Base-by-base conservation (phyloP, 1,140 invertebrate genomes). In the Bemisia tabaci region DNA sequence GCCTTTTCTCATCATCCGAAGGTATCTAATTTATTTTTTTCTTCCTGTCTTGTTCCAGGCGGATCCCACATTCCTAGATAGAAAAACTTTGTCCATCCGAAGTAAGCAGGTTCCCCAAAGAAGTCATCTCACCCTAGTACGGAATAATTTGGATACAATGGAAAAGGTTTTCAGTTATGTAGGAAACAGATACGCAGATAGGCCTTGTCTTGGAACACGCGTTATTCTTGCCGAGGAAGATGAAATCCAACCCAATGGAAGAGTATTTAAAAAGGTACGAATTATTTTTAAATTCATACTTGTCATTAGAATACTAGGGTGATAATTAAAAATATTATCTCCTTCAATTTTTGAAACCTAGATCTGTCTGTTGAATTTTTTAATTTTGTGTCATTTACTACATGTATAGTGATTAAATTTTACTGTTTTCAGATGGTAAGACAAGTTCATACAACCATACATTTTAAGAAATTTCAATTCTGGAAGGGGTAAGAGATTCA, bases 171-270 rank as follows among this genome's bases (percentile, higher is more conserved):
- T 97, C 69, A 81, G 84, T 12, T 89, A 88, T 76, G 87, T 91
- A 22, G 82, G 84, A 2, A 83, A 85, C 67, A 82, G 84, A 62
- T 89, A 93, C 78, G 80, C 81, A 0, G 80, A 85, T 11, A 87
- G 87, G 71, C 83, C 79, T 33, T 96, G 92, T 73, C 81, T 98
- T 26, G 97, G 97, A 12, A 95, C 93, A 0, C 81, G 97, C 61
- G 84, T 95, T 71, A 88, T 98, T 63, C 80, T 97, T 2, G 87
- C 87, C 62, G 95, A 97, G 76, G 93, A 96, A 74, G 93, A 98
- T 73, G 95, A 98, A 76, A 76, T 86, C 1, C 94, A 98, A 75
- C 85, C 89, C 0, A 95, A 97, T 78, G 96, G 96, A 60, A 85
- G 91, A 74, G 83, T 97, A 23, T 98, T 99, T 74, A 97, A 97